A percentile compares a stretch with the other conserved stretches of the same genome.
Evolutionary conservation across 2,888 invertebrate genomes (phyloP).

Genomic region (Hesperia comma): DNA sequence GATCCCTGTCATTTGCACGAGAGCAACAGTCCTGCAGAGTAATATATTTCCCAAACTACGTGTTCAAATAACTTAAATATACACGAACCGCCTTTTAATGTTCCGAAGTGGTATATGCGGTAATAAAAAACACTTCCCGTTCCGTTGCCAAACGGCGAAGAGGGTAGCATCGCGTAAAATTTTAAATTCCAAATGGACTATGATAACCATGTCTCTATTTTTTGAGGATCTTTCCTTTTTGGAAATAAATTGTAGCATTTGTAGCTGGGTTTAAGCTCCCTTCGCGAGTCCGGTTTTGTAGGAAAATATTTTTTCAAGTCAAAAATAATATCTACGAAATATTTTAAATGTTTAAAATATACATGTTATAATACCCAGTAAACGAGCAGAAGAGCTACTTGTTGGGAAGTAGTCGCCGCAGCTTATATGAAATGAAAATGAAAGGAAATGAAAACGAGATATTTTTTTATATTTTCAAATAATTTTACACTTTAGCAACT

Average conservation of each 20-base stretch:
- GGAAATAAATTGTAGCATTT: background rate
- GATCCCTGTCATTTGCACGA: background rate
- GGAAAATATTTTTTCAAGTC: too few species aligned
- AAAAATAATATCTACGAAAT: too few species aligned
- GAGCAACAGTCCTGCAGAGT: background rate
- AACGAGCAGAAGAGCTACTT: too few species aligned
- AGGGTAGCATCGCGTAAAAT: conserved; percentile 22
- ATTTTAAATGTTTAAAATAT: too few species aligned
- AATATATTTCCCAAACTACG: conserved; percentile 1
- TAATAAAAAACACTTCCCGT: conserved; percentile 21
- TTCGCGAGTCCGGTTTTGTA: too few species aligned
- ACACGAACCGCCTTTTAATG: conserved; percentile 23
- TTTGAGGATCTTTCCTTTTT: background rate
- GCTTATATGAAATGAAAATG: too few species aligned
- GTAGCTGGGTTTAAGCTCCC: too few species aligned
- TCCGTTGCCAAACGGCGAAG: conserved; percentile 22
- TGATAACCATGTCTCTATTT: background rate
- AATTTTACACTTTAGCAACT: too few species aligned
- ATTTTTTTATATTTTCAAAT: too few species aligned
- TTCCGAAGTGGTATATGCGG: conserved; percentile 12
- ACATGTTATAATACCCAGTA: too few species aligned
- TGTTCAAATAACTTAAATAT: conserved; percentile 16
- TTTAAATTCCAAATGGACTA: conserved; percentile 12
- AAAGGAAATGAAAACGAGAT: too few species aligned
- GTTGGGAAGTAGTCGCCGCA: too few species aligned